phyloP scores from a whole-genome alignment of 2,113 vertebrate genomes.

The Oncorhynchus tshawytscha region DNA sequence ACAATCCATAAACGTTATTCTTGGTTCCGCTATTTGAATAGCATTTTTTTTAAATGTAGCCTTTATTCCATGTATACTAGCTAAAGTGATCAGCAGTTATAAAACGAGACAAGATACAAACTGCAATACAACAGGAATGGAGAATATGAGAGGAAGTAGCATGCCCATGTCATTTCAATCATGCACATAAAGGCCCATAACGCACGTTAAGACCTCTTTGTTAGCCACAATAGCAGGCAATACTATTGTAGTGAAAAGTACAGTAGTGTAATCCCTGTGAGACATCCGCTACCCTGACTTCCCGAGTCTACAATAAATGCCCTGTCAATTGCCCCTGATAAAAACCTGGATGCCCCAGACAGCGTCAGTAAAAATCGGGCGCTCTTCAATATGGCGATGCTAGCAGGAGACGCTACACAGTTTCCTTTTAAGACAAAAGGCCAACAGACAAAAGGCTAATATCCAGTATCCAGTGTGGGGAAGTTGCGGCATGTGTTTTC shows the following conservation, averaged over 20 bases:
- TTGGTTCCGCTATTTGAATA: not conserved
- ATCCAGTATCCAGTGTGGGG: constrained; percentile 25
- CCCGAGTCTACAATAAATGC: constrained; percentile 35
- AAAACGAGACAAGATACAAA: not conserved
- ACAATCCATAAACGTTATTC: not conserved
- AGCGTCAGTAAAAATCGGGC: constrained; percentile 26
- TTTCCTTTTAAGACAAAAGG: constrained; percentile 36
- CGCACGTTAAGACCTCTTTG: not conserved
- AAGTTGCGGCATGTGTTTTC: constrained; percentile 61
- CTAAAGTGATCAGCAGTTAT: not conserved
- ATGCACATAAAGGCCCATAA: not conserved
- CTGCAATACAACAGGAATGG: not conserved
- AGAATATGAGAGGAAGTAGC: not conserved
- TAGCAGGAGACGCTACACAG: constrained; percentile 2
- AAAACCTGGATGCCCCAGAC: constrained; percentile 13
- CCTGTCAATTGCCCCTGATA: constrained; percentile 33
- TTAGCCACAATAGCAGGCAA: not conserved
- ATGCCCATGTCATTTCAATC: not conserved
- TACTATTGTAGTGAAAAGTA: constrained; percentile 11
- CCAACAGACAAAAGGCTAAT: constrained; percentile 19
- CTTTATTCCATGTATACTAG: not conserved
- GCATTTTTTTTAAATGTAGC: not conserved
- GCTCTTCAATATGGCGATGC: constrained; percentile 40
- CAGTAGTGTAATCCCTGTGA: constrained; percentile 44
- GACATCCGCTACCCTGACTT: constrained; percentile 32